Evolutionary conservation across 2,888 invertebrate species (phyloP), one percentile per base, ranked within the genome.

Genomic region (Hydroisotoma schaefferi): DNA sequence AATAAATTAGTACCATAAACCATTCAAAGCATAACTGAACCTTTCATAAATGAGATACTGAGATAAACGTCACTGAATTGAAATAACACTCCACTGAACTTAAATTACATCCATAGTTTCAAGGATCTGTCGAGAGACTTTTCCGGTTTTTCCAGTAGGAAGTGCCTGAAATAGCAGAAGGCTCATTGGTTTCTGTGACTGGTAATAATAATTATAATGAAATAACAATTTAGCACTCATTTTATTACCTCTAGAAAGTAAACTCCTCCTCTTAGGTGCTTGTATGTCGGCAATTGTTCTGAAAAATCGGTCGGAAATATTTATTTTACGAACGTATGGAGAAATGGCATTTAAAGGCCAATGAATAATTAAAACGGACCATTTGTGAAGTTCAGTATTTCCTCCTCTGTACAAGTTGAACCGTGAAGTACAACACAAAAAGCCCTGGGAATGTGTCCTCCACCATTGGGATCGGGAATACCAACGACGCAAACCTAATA

Each of bases 391-490:
- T 70, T 54, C 23, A 53, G 15, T 33, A 71, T 58, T 54, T 71
- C 69, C 37, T 63, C 56, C 0, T 61, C 26, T n/a, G 55, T 61
- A 5, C 57, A 48, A 40, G 48, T 23, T 0, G 51, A 46, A 27
- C 55, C 56, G 8, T 48, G 2, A 15, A 46, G 22, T 15, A 38
- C 26, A n/a, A 63, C 64, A n/a, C 66, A 63, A 52, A 71, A 56
- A 8, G 69, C 71, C n/a, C 71, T 46, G 22, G 71, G 71, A 43
- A 71, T 56, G 15, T 61, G 56, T 47, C 69, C 71, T 22, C 69
- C 69, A 15, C 69, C 69, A 18, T 71, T 57, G 6, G 69, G 68
- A 53, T 69, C 69, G 2, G 52, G 58, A 6, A 71, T 44, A 10
- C 71, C 69, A 26, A 71, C 23, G 6, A 71, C 71, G 44, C 71